phyloP scores from a whole-genome alignment of 2,888 invertebrate genomes.

The Lobophora halterata region DNA sequence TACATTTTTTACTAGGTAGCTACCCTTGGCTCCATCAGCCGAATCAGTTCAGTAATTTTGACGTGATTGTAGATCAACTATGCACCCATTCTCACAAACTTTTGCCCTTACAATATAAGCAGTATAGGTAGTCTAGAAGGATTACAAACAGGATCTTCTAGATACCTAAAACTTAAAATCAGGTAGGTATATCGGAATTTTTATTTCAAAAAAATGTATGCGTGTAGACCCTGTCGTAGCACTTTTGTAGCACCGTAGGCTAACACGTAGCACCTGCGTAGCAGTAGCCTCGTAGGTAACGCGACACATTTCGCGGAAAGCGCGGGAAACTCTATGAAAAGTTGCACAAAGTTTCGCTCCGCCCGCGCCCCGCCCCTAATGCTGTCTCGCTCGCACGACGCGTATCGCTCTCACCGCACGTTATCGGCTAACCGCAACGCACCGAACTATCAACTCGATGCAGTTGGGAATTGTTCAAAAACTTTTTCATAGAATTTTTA shows the following conservation, averaged over 20 bases:
- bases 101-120: too few species aligned
- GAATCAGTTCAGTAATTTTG: too few species aligned
- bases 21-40: too few species aligned
- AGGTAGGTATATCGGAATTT: background rate
- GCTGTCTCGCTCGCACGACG: slow-evolving; percentile 41
- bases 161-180: too few species aligned
- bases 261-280: slow-evolving; percentile 5
- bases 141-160: too few species aligned
- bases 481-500: too few species aligned
- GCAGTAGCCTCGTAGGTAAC: slow-evolving; percentile 16
- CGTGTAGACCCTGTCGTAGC: slow-evolving; percentile 19
- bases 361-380: slow-evolving; percentile 54
- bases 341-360: slow-evolving; percentile 57
- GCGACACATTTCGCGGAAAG: slow-evolving; percentile 43
- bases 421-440: slow-evolving; percentile 65
- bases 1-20: too few species aligned
- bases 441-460: slow-evolving; percentile 30
- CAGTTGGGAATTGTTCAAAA: slow-evolving; percentile 21
- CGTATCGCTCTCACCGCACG: slow-evolving; percentile 54
- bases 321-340: slow-evolving; percentile 69
- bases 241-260: slow-evolving; percentile 13
- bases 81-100: too few species aligned
- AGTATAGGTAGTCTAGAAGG: too few species aligned
- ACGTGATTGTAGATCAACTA: too few species aligned
- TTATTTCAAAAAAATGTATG: slow-evolving; percentile 6